Percentiles rank a stretch among this genome's conserved stretches.
Conservation (phyloP, 2,888 invertebrate species). For the Patella pellucida region DNA sequence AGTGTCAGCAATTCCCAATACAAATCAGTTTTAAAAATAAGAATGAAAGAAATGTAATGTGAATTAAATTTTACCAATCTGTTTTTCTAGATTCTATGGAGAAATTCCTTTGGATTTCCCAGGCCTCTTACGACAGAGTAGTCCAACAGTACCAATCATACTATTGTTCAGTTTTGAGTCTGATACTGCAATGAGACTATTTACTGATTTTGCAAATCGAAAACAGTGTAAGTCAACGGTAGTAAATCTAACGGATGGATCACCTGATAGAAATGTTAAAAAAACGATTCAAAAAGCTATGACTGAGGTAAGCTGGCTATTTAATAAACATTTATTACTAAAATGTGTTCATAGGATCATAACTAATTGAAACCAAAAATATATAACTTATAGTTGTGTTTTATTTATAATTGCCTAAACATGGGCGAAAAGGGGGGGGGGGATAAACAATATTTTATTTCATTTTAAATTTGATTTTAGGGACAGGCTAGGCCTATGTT, state of each 20-base stretch:
- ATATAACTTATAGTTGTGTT: too few relatives aligned
- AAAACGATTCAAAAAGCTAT: slow-evolving; percentile 63
- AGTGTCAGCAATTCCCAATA: too few relatives aligned
- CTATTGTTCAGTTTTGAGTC: slow-evolving; percentile 62
- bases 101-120: slow-evolving; percentile 63
- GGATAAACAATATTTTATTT: too few relatives aligned
- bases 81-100: slow-evolving; percentile 53
- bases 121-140: slow-evolving; percentile 58
- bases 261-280: slow-evolving; percentile 52
- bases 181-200: slow-evolving; percentile 58
- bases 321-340: too few relatives aligned
- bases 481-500: too few relatives aligned
- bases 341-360: too few relatives aligned
- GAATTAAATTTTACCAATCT: not conserved
- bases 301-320: slow-evolving; percentile 51
- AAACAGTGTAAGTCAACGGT: slow-evolving; percentile 55
- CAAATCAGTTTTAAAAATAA: too few relatives aligned
- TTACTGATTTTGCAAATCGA: slow-evolving; percentile 62
- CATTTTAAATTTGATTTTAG: too few relatives aligned
- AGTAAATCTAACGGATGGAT: slow-evolving; percentile 56
- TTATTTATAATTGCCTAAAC: too few relatives aligned
- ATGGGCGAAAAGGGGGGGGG: too few relatives aligned
- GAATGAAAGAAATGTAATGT: too few relatives aligned
- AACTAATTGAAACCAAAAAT: too few relatives aligned
- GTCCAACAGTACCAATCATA: slow-evolving; percentile 61